A percentile compares a stretch with the other conserved stretches of the same genome.
Conservation (phyloP, 2,888 invertebrate species). For the Cephus spinipes region DNA sequence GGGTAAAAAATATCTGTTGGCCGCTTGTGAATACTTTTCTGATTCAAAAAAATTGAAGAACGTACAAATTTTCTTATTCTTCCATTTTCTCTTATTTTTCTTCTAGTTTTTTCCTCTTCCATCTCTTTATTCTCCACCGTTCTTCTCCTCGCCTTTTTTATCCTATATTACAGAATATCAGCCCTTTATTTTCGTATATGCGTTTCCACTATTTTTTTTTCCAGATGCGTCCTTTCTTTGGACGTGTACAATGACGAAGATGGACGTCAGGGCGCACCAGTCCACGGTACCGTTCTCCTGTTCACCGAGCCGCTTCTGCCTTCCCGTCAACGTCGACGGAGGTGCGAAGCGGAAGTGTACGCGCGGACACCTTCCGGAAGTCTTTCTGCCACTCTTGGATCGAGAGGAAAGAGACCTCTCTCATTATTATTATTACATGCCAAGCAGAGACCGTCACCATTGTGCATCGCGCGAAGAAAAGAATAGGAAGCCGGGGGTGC, state of each 20-base stretch:
- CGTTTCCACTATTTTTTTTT: not conserved
- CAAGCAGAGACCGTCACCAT: slow-evolving; percentile 26
- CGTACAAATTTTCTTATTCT: not conserved
- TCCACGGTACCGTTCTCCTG: slow-evolving; percentile 2
- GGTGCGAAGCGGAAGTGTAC: slow-evolving; percentile 57
- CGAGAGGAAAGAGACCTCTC: slow-evolving; percentile 24
- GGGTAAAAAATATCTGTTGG: not conserved
- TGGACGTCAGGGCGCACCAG: not conserved
- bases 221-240: slow-evolving; percentile 14
- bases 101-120: not conserved
- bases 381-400: slow-evolving; percentile 12
- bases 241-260: slow-evolving; percentile 12
- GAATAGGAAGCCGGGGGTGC: slow-evolving; percentile 32
- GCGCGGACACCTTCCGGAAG: slow-evolving; percentile 56
- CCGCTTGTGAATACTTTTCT: not conserved
- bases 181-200: not conserved
- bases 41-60: not conserved
- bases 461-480: slow-evolving; percentile 27
- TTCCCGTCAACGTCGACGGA: slow-evolving; percentile 30
- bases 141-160: not conserved
- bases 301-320: slow-evolving; percentile 37
- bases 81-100: too few relatives aligned
- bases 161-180: not conserved
- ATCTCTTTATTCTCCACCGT: not conserved
- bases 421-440: slow-evolving; percentile 59